Base-by-base conservation (phyloP, 2,113 vertebrate species). In the Siniperca chuatsi region DNA sequence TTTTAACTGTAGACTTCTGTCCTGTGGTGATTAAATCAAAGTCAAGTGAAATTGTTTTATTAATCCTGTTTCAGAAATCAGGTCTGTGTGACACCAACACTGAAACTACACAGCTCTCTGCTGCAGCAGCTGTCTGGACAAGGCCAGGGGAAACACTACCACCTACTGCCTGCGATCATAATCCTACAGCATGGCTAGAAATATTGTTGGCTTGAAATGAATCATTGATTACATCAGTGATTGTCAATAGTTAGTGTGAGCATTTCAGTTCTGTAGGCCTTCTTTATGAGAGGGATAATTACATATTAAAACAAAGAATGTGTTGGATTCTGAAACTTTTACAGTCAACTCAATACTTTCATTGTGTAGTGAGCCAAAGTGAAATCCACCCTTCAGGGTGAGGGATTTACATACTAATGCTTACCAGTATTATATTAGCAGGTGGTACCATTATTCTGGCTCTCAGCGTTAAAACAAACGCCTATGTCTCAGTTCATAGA, bases 121-220 rank as follows among this genome's bases (percentile, higher is more conserved):
- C 67, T 71, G 58, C 50, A 21, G 35, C 1, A 0, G 57, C 69
- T 81, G 35, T 48, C 55, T 18, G 23, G 3, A 6, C 16, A 29
- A 20, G 71, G 1, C 13, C 2, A 64, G 54, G 46, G 57, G 87
- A 93, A 91, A 94, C 66, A 82, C 73, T 25, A 72, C 92, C 92
- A 84, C 78, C 92, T 92, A 76, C 85, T 91, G 93, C 33, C 73
- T 78, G 48, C 20, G 20, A 57, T 21, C 8, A 46, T 50, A 71
- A 64, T 50, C 61, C 48, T 15, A 58, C 79, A 37, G 9, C 20
- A 50, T 83, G 55, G 16, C 21, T 7, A 35, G 8, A 55, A n/a
- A 67, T 12, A 35, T 18, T 72, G 46, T 33, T 37, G 6, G 50
- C 20, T 61, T 46, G 16, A 62, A 20, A 52, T 55, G 4, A 54